Conservation (phyloP, 2,888 invertebrate species). For the Morpho achilles region DNA sequence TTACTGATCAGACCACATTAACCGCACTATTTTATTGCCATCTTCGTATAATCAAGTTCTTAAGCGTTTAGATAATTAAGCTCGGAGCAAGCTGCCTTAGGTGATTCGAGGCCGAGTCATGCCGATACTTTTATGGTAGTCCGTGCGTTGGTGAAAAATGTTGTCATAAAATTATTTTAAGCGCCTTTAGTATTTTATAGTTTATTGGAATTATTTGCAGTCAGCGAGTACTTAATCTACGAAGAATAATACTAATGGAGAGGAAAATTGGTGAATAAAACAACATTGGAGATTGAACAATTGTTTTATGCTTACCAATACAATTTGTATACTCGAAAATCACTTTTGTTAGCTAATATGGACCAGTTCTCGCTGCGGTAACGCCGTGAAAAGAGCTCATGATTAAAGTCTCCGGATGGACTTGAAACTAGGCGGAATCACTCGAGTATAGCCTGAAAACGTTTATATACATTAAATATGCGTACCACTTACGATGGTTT, state of each 20-base stretch:
- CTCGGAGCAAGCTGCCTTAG: constrained; percentile 61
- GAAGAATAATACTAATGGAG: background rate
- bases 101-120: constrained; percentile 65
- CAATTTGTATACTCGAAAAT: no score
- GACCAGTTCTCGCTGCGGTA: no score
- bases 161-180: constrained; percentile 55
- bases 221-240: constrained; percentile 12
- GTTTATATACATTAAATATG: no score
- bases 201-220: constrained; percentile 24
- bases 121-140: constrained; percentile 61
- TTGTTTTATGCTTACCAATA: no score
- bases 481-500: no score
- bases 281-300: background rate
- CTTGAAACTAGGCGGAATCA: no score
- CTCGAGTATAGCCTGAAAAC: no score
- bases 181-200: constrained; percentile 53
- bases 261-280: constrained; percentile 9
- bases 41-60: constrained; percentile 58
- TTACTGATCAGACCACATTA: constrained; percentile 28
- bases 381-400: no score
- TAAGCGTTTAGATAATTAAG: constrained; percentile 65
- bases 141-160: constrained; percentile 69
- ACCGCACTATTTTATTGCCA: constrained; percentile 35
- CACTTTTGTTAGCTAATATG: no score
- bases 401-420: no score